These are phyloP conservation scores for Phrynocephalus guinanensis DNA, from an alignment of 2,797 vertebrate genomes.

Conservation along the genomic window DNA sequence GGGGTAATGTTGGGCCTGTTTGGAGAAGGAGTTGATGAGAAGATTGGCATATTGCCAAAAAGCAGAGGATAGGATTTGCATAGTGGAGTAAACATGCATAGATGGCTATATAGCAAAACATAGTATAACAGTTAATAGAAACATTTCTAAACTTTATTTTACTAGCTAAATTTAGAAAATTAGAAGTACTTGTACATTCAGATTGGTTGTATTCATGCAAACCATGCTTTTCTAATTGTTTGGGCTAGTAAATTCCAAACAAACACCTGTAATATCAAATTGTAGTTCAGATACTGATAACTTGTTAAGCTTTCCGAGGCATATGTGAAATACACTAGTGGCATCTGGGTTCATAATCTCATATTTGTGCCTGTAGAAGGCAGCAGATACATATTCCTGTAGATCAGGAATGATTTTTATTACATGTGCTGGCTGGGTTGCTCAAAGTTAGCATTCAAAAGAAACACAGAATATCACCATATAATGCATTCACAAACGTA, in stretches of 20 bases:
- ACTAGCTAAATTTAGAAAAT: background rate
- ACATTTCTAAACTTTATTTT: background rate
- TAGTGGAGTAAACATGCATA: background rate
- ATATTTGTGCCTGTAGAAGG: background rate
- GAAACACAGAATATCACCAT: too few relatives aligned
- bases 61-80: too few relatives aligned
- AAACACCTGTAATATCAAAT: background rate
- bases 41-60: too few relatives aligned
- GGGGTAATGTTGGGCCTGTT: background rate
- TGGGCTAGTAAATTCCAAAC: background rate
- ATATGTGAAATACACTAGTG: background rate
- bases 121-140: background rate
- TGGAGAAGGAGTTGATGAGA: background rate
- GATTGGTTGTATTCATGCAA: background rate
- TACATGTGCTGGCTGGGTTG: background rate
- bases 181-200: background rate
- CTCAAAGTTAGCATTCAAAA: too few relatives aligned
- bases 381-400: background rate
- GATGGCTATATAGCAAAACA: background rate
- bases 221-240: background rate
- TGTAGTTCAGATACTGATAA: background rate
- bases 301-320: background rate
- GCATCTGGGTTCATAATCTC: background rate
- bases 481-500: background rate
- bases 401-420: background rate